These are phyloP conservation scores for Lottia gigantea DNA, from an alignment of 2,888 invertebrate genomes.

Conservation along the genomic window DNA sequence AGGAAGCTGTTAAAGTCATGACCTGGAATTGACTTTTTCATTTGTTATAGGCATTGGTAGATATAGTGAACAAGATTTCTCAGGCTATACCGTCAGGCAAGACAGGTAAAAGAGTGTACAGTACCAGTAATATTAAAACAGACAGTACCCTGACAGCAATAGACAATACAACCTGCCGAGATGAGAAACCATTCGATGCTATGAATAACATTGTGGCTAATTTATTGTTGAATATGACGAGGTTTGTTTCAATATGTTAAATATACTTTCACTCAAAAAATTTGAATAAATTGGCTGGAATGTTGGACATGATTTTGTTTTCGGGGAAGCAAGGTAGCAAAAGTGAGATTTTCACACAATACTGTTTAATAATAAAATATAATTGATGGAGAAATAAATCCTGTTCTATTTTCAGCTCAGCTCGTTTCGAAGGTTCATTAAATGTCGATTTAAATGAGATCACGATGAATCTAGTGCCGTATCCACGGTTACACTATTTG, in stretches of 20 bases:
- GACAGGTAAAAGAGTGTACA: conserved; percentile 58
- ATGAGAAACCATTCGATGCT: conserved; percentile 67
- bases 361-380: no score
- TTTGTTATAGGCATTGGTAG: conserved; percentile 57
- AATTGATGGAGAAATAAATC: no score
- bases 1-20: no score
- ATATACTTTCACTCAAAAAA: no score
- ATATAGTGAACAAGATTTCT: conserved; percentile 64
- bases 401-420: conserved; percentile 59
- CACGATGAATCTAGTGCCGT: conserved; percentile 70
- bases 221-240: conserved; percentile 68
- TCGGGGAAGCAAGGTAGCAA: no score
- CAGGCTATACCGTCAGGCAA: conserved; percentile 58
- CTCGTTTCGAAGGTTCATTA: conserved; percentile 69
- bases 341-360: no score
- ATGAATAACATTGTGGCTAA: conserved; percentile 70
- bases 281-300: no score
- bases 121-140: conserved; percentile 44
- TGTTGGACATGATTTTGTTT: no score
- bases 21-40: background rate
- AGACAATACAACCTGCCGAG: conserved; percentile 55
- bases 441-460: conserved; percentile 70
- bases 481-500: conserved; percentile 68
- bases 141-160: conserved; percentile 60
- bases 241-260: no score